Evolutionary conservation across 1,140 invertebrate genomes (phyloP), one percentile per base, ranked within the genome.

Genomic region (Chrysomallon squamiferum): DNA sequence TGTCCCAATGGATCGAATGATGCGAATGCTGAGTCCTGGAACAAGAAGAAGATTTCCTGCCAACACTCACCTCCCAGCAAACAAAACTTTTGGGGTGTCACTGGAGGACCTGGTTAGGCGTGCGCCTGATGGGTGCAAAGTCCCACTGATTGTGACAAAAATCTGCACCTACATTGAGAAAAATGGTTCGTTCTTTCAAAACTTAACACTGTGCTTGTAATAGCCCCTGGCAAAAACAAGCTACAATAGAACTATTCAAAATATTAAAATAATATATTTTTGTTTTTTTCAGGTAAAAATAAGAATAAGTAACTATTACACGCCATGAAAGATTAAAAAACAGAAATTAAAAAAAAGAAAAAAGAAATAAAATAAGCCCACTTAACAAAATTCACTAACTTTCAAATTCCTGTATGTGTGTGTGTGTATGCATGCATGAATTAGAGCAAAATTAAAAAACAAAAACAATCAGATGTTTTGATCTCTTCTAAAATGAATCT

Each of bases 131-230:
- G 66, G 71, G 45, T 68, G 71, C 18, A 71, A 57, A 38, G 72
- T 85, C 18, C 84, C 84, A n/a, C 68, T 68, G 22, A 63, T 82
- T 60, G 81, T 85, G 15, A 73, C 62, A 41, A 80, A 74, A 61
- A 76, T 81, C 18, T 83, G 80, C 67, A 71, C 80, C 56, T 76
- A 67, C 58, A 83, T 85, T 58, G 69, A 77, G 33, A 76, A 78
- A 62, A 68, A 84, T 77, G 84, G 84, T 84, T 69, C 69, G 68
- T 47, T n/a, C n/a, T n/a, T n/a, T n/a, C n/a, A n/a, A n/a, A n/a
- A n/a, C n/a, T n/a, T n/a, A n/a, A n/a, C n/a, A n/a, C n/a, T 47
- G 20, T 41, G 45, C 22, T 2, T 58, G 18, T n/a, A n/a, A 9
- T 59, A 25, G n/a, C 4, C 35, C 33, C 29, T 30, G 15, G 25